Conservation (phyloP, 1,140 invertebrate species). For the Polypedilum vanderplanki region DNA sequence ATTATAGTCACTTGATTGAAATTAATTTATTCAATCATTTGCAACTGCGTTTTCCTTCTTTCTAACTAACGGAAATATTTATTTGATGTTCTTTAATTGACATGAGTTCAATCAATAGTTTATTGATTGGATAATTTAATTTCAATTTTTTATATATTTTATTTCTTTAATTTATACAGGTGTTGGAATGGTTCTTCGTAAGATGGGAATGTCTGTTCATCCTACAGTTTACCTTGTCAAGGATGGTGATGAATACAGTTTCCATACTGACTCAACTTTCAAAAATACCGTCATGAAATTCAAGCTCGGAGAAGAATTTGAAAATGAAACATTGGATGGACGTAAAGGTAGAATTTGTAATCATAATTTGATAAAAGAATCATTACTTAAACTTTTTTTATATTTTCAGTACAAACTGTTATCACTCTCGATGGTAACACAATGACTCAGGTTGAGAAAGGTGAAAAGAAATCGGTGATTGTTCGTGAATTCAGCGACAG, state of each 20-base stretch:
- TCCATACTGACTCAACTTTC: conserved; percentile 76
- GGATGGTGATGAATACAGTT: conserved; percentile 58
- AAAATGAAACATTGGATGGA: conserved; percentile 79
- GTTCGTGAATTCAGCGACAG: conserved; percentile 59
- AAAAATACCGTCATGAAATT: conserved; percentile 73
- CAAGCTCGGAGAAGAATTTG: conserved; percentile 73
- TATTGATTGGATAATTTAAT: too few species aligned
- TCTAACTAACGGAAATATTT: background rate
- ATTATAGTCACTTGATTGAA: too few species aligned
- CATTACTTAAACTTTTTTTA: too few species aligned
- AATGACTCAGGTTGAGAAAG: conserved; percentile 62
- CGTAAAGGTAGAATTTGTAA: conserved; percentile 46
- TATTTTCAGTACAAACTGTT: conserved; percentile 56
- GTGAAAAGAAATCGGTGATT: conserved; percentile 56
- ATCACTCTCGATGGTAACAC: conserved; percentile 61
- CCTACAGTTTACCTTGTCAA: conserved; percentile 64
- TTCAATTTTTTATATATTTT: background rate
- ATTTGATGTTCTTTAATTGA: background rate
- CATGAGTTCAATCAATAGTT: too few species aligned
- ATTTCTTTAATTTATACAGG: conserved; percentile 49
- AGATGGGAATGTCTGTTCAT: conserved; percentile 65
- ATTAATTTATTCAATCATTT: background rate
- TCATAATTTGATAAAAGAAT: too few species aligned
- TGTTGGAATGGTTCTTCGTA: conserved; percentile 65
- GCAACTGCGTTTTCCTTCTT: background rate